Evolutionary conservation across 2,888 invertebrate species (phyloP).

Genomic region (Scaptomyza flava): DNA sequence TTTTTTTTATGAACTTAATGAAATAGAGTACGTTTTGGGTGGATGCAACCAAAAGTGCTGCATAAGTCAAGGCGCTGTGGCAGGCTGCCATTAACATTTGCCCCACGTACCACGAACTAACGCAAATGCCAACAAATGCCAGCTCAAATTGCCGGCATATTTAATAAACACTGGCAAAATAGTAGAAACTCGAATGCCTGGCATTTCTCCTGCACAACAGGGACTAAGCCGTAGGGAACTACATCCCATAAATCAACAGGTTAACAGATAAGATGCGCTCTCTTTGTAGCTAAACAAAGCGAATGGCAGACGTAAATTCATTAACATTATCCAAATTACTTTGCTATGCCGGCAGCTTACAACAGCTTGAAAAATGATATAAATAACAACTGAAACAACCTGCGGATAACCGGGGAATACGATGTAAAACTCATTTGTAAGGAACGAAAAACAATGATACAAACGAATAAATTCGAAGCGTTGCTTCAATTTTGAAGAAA

Average conservation of each 20-base stretch:
- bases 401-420: neutral
- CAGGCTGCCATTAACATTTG: conserved; percentile 63
- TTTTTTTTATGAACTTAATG: conserved; percentile 67
- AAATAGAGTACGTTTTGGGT: conserved; percentile 60
- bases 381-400: conserved; percentile 17
- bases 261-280: conserved; percentile 59
- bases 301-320: conserved; percentile 63
- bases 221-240: conserved; percentile 14
- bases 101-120: conserved; percentile 61
- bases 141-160: conserved; percentile 56
- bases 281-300: conserved; percentile 9
- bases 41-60: conserved; percentile 61
- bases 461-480: no score
- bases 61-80: conserved; percentile 58
- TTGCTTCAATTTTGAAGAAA: no score
- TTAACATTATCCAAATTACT: conserved; percentile 71
- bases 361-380: conserved; percentile 24
- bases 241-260: conserved; percentile 70
- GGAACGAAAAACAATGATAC: neutral
- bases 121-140: conserved; percentile 49
- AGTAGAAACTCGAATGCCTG: conserved; percentile 45
- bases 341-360: conserved; percentile 28
- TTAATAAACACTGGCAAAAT: conserved; percentile 71
- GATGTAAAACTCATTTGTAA: neutral
- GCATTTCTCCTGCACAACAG: conserved; percentile 33